Conservation (phyloP, 2,888 invertebrate species). For the Cantharis lateralis region DNA sequence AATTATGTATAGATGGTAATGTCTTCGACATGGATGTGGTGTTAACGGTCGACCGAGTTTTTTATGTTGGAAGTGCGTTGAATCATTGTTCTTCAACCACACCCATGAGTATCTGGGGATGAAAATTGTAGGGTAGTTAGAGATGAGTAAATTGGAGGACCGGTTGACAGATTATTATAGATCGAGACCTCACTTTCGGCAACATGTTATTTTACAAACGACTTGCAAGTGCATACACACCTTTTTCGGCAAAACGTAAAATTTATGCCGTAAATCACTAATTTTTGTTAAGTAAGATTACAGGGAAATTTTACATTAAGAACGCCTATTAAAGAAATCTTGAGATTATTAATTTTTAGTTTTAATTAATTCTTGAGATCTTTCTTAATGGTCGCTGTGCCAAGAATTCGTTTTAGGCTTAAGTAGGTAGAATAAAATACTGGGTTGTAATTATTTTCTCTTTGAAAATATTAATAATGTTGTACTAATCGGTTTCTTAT, state of each 20-base stretch:
- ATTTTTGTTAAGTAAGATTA: background rate
- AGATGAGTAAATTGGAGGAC: background rate
- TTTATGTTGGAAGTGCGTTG: background rate
- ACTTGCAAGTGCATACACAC: background rate
- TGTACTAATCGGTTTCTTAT: background rate
- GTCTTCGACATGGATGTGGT: background rate
- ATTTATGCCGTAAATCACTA: background rate
- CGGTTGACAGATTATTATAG: constrained; percentile 2
- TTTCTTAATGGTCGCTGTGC: background rate
- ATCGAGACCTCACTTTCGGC: background rate
- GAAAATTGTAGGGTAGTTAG: background rate
- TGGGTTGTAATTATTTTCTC: background rate
- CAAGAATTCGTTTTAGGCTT: background rate
- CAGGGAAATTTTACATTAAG: background rate
- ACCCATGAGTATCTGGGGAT: background rate
- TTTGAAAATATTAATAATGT: background rate
- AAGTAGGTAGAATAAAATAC: background rate
- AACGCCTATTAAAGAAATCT: background rate
- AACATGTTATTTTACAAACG: background rate
- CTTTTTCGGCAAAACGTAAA: background rate
- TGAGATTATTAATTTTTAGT: background rate
- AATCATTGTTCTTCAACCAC: constrained; percentile 3
- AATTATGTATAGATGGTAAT: background rate
- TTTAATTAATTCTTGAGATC: background rate
- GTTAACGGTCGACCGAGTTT: background rate